Conservation (phyloP, 1,140 invertebrate species). For the Cotesia chilonis region DNA sequence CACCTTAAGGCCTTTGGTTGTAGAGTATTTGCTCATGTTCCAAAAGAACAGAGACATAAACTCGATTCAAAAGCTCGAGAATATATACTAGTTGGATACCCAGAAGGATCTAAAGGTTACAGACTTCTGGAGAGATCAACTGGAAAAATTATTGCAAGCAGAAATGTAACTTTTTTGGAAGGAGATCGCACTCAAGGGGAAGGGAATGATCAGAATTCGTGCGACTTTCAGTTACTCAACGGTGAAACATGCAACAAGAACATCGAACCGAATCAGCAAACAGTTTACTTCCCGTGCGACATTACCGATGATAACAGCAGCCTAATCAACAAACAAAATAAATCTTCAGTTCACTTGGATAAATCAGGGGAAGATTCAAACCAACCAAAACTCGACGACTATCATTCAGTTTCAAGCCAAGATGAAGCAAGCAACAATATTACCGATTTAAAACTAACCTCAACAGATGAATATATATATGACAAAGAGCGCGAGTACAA, state of each 20-base stretch:
- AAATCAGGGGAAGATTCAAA: too few relatives aligned
- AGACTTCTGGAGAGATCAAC: conserved; percentile 14
- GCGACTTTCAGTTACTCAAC: background rate
- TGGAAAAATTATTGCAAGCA: conserved; percentile 19
- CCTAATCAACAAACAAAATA: too few relatives aligned
- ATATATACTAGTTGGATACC: conserved; percentile 48
- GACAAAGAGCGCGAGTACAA: background rate
- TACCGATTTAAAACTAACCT: too few relatives aligned
- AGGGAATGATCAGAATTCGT: background rate
- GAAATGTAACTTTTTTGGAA: conserved; percentile 30
- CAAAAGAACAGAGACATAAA: conserved; percentile 47
- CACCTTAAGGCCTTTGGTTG: conserved; percentile 55
- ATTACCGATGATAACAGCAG: too few relatives aligned
- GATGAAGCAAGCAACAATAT: too few relatives aligned
- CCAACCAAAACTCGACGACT: too few relatives aligned
- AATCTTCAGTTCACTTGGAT: too few relatives aligned
- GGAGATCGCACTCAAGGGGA: background rate
- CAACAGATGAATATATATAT: background rate
- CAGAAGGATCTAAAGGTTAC: conserved; percentile 42
- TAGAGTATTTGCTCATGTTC: conserved; percentile 37
- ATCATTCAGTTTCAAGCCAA: too few relatives aligned
- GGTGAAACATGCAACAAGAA: too few relatives aligned
- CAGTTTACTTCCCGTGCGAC: too few relatives aligned
- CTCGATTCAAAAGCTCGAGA: conserved; percentile 46
- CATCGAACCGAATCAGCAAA: too few relatives aligned